Conservation (phyloP, 2,888 invertebrate species). For the Linhomoeus sp. region DNA sequence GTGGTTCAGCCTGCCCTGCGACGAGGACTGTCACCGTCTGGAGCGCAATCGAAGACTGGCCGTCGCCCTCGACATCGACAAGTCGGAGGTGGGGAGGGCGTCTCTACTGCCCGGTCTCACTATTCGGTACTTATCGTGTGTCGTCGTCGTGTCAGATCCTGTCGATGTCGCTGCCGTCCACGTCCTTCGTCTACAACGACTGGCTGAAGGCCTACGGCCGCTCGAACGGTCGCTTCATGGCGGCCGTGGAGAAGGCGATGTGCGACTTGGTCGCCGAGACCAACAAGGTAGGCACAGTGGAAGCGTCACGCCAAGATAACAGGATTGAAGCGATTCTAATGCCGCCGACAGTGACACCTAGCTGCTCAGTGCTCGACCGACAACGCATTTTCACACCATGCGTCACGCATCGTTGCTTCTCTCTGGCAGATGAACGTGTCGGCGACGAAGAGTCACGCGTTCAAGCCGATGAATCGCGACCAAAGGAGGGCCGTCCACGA, state of each 20-base stretch:
- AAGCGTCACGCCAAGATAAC: too few relatives aligned
- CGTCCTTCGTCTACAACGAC: constrained; percentile 45
- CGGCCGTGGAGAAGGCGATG: constrained; percentile 58
- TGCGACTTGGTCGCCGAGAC: constrained; percentile 64
- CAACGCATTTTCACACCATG: background rate
- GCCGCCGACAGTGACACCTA: too few relatives aligned
- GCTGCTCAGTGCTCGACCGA: too few relatives aligned
- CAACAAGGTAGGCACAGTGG: constrained; percentile 46
- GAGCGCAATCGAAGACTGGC: constrained; percentile 71
- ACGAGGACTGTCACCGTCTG: constrained; percentile 63
- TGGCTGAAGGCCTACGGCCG: constrained; percentile 61
- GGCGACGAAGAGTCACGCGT: background rate
- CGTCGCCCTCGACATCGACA: constrained; percentile 69
- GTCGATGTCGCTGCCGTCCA: too few relatives aligned
- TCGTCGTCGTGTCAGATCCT: too few relatives aligned
- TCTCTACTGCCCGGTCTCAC: too few relatives aligned
- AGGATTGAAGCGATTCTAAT: too few relatives aligned
- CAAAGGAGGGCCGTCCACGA: constrained; percentile 82
- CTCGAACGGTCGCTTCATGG: constrained; percentile 57
- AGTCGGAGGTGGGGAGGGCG: constrained; percentile 28
- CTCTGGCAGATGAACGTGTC: background rate
- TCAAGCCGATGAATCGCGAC: constrained; percentile 31
- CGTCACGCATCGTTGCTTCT: background rate
- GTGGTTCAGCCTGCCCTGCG: constrained; percentile 55
- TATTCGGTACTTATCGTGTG: too few relatives aligned